A percentile compares a stretch with the other conserved stretches of the same genome.
Conservation (phyloP, 2,888 invertebrate species). For the Doris montereyensis region DNA sequence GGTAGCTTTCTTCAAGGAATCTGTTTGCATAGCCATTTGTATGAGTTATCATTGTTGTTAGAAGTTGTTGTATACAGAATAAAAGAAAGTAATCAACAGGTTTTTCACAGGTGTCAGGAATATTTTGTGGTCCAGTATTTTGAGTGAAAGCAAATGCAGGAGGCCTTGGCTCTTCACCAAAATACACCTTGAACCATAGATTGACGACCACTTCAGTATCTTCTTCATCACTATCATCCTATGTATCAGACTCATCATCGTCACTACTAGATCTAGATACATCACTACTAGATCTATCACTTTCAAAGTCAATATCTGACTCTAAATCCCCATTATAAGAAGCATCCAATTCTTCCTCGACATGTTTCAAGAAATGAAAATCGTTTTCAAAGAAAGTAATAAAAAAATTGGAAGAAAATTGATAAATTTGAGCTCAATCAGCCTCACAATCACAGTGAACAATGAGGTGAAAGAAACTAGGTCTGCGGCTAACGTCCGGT, state of each 20-base stretch:
- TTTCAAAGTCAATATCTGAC: background rate
- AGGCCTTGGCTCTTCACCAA: background rate
- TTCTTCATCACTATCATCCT: background rate
- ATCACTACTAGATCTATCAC: background rate
- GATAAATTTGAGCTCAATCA: too few relatives aligned
- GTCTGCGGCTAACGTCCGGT: too few relatives aligned
- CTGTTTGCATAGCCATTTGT: background rate
- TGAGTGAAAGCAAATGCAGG: background rate
- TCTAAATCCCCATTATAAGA: background rate
- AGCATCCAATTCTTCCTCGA: background rate
- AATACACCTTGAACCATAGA: background rate
- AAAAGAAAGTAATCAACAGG: background rate
- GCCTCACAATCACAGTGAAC: too few relatives aligned
- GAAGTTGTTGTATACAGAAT: background rate
- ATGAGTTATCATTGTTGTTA: background rate
- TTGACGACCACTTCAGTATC: background rate
- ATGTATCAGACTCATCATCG: background rate
- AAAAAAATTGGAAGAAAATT: background rate
- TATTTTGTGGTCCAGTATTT: constrained; percentile 1
- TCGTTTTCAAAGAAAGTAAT: background rate
- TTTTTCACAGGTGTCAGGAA: constrained; percentile 1
- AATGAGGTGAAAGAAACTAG: too few relatives aligned
- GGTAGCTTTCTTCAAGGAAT: background rate
- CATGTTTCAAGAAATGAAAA: background rate
- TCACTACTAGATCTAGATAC: background rate